A percentile compares a stretch with the other conserved stretches of the same genome.
phyloP scores from a whole-genome alignment of 1,140 invertebrate genomes.

The Euglossa dilemma region DNA sequence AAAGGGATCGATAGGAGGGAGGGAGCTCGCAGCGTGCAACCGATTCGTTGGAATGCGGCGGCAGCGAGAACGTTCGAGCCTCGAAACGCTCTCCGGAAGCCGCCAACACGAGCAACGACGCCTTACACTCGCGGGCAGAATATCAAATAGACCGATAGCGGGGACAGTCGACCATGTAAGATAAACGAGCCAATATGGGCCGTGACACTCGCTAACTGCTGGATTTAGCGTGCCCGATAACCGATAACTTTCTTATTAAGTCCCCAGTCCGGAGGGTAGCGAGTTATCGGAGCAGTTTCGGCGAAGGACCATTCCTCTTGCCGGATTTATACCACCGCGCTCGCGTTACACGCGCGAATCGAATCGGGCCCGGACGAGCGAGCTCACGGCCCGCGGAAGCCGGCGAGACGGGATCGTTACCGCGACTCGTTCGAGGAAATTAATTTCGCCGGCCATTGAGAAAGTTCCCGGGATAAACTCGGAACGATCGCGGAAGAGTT shows the following conservation, averaged over 20 bases:
- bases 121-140: slow-evolving; percentile 69
- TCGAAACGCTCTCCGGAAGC: slow-evolving; percentile 43
- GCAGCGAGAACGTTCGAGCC: background rate
- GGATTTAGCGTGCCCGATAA: slow-evolving; percentile 75
- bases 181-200: slow-evolving; percentile 77
- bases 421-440: background rate
- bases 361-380: background rate
- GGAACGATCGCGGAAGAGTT: background rate
- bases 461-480: background rate
- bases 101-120: slow-evolving; percentile 57
- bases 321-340: slow-evolving; percentile 39
- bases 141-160: slow-evolving; percentile 73
- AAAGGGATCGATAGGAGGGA: background rate
- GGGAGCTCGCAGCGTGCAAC: background rate
- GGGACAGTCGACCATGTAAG: slow-evolving; percentile 68
- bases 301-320: slow-evolving; percentile 23
- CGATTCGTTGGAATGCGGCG: slow-evolving; percentile 30
- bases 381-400: too few relatives aligned
- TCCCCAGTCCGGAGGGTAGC: slow-evolving; percentile 39
- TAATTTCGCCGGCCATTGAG: background rate
- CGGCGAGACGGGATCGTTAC: background rate
- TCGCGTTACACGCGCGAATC: slow-evolving; percentile 15
- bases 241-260: slow-evolving; percentile 77
- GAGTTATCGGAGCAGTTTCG: slow-evolving; percentile 59
- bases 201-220: slow-evolving; percentile 75